A percentile compares a stretch with the other conserved stretches of the same genome.
These are phyloP conservation scores for Archips xylosteana DNA, from an alignment of 2,888 invertebrate genomes.

Conservation along the genomic window DNA sequence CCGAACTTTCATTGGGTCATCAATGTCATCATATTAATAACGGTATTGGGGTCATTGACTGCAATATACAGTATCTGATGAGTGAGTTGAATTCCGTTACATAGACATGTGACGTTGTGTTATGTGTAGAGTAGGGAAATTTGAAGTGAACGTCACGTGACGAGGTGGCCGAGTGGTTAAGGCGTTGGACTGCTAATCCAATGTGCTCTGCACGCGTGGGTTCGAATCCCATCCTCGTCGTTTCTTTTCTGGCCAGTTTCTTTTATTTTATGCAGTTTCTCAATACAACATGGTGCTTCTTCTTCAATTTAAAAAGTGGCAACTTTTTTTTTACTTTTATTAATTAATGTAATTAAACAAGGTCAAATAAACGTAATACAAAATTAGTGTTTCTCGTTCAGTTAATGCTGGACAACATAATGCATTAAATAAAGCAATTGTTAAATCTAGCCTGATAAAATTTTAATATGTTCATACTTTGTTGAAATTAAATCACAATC, in stretches of 20 bases:
- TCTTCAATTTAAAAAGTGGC: background rate
- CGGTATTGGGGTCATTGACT: slow-evolving; percentile 14
- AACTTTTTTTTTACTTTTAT: background rate
- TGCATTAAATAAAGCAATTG: no score
- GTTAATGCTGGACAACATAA: no score
- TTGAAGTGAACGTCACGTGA: slow-evolving; percentile 59
- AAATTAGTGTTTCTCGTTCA: no score
- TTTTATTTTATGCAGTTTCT: background rate
- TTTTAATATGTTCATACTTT: no score
- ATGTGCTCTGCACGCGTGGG: slow-evolving; percentile 94
- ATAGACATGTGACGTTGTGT: background rate
- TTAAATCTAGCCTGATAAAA: no score
- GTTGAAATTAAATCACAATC: no score
- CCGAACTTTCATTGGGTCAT: slow-evolving; percentile 9
- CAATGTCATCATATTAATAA: slow-evolving; percentile 17
- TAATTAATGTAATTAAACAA: no score
- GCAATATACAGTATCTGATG: background rate
- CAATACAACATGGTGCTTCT: background rate
- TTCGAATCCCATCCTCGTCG: slow-evolving; percentile 94
- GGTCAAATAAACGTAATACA: no score
- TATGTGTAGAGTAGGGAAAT: background rate
- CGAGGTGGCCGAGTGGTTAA: slow-evolving; percentile 95
- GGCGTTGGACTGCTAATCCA: slow-evolving; percentile 95
- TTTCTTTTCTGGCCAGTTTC: background rate
- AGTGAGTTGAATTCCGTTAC: background rate